phyloP scores from a whole-genome alignment of 2,797 vertebrate species.

The Rhinatrema bivittatum region DNA sequence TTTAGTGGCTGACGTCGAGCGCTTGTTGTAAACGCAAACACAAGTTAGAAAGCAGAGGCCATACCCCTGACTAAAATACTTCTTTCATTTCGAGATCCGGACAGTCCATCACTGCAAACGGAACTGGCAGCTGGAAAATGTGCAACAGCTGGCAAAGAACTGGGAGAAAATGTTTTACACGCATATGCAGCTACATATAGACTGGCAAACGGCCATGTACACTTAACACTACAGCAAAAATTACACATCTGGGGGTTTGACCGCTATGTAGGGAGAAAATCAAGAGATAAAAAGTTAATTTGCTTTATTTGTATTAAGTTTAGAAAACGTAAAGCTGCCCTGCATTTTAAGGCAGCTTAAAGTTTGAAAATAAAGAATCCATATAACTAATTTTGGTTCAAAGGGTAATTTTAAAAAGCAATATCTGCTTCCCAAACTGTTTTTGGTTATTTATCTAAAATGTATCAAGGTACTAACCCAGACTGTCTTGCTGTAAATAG shows the following conservation, averaged over 20 bases:
- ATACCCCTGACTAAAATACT: neutral
- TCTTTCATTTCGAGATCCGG: conserved; percentile 29
- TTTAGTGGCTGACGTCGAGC: neutral
- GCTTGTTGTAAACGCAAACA: conserved; percentile 5
- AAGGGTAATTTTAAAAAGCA: too few species aligned
- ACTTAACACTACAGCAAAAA: conserved; percentile 16
- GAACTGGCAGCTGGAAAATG: conserved; percentile 80
- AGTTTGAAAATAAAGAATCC: too few species aligned
- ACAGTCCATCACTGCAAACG: conserved; percentile 55
- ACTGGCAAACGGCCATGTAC: conserved; percentile 56
- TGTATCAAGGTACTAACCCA: conserved; percentile 18
- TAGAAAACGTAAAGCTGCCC: too few species aligned
- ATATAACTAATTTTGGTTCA: neutral
- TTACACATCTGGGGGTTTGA: too few species aligned
- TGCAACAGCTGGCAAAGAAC: conserved; percentile 79
- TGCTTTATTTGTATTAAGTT: too few species aligned
- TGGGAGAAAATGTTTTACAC: conserved; percentile 81
- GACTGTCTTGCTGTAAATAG: conserved; percentile 13
- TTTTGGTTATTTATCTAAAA: conserved; percentile 18
- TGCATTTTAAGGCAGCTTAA: too few species aligned
- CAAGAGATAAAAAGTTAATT: too few species aligned
- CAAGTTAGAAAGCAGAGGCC: too few species aligned
- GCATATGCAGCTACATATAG: conserved; percentile 76
- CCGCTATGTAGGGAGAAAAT: too few species aligned
- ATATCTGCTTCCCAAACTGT: too few species aligned